These are phyloP conservation scores for Villa cingulata DNA, from an alignment of 2,888 invertebrate species.

Conservation along the genomic window DNA sequence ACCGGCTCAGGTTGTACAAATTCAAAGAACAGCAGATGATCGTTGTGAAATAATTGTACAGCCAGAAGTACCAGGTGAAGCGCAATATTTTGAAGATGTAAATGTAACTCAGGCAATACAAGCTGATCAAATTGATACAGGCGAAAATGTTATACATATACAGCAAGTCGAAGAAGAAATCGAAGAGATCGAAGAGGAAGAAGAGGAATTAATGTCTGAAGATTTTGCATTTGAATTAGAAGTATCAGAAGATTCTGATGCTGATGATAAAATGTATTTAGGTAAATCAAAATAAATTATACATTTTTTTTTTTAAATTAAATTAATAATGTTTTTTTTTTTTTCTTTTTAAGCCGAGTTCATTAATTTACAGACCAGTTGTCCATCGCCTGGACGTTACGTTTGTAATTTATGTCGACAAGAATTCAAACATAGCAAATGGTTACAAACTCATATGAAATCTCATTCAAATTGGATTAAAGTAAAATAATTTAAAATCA, in stretches of 20 bases:
- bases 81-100: constrained; percentile 30
- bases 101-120: constrained; percentile 12
- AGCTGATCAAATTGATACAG: constrained; percentile 6
- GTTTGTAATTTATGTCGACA: constrained; percentile 49
- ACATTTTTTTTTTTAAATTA: neutral
- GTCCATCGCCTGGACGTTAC: constrained; percentile 43
- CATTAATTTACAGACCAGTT: constrained; percentile 39
- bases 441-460: constrained; percentile 48
- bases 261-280: constrained; percentile 17
- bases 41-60: constrained; percentile 25
- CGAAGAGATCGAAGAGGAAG: constrained; percentile 20
- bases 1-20: constrained; percentile 20
- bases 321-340: neutral
- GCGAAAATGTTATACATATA: constrained; percentile 4
- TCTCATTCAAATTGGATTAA: constrained; percentile 50
- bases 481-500: constrained; percentile 15
- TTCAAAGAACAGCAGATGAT: constrained; percentile 18
- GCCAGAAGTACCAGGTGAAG: constrained; percentile 26
- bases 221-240: constrained; percentile 17
- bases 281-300: constrained; percentile 2
- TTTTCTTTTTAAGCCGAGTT: constrained; percentile 28
- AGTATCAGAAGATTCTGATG: constrained; percentile 16
- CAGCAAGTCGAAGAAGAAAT: constrained; percentile 17
- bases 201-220: constrained; percentile 16
- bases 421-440: constrained; percentile 48